Base-by-base conservation (phyloP, 2,888 invertebrate species). In the Clistopyga incitator region DNA sequence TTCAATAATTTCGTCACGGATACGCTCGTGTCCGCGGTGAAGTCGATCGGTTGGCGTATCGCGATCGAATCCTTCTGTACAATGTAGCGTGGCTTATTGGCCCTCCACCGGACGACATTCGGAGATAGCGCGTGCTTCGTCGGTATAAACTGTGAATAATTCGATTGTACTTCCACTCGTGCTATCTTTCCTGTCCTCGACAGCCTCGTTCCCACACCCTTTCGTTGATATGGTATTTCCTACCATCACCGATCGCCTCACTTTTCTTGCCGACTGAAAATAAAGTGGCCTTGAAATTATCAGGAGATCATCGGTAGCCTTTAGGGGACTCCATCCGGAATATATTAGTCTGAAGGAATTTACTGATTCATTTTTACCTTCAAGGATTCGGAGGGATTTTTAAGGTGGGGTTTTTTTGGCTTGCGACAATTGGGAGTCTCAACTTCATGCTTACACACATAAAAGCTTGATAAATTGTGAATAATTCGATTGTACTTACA, bases 1-100 rank as follows among this genome's bases (percentile, higher is more conserved):
- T 81, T 84, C 84, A 78, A 84, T 78, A 84, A 88, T 88, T 89
- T 89, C 88, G 90, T 89, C 89, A 91, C 90, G 87, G 90, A 86
- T 86, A 89, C 89, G 89, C 90, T 90, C 90, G 89, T 89, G 90
- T 89, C 85, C 77, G 82, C 38, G 38, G 25, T 47, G 42, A 77
- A 67, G 83, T 64, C 80, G 77, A 78, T 80, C 61, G 71, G 52
- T 45, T 75, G 34, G 34, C 64, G 54, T 61, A 84, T 84, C 83
- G 54, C 72, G 80, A 74, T 78, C 74, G 72, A 18, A n/a, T 70
- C 65, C 38, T 45, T 70, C 34, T 59, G 29, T 47, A 70, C 47
- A 15, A 15, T 65, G 34, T 38, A 25, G 25, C 71, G 64, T 74
- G 59, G 68, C 74, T 81, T 47, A 70, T 80, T 72, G 18, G 65